Evolutionary conservation across 64 coral and sea anemone species (phyloP).

Genomic region (Dendrophyllia cribrosa): DNA sequence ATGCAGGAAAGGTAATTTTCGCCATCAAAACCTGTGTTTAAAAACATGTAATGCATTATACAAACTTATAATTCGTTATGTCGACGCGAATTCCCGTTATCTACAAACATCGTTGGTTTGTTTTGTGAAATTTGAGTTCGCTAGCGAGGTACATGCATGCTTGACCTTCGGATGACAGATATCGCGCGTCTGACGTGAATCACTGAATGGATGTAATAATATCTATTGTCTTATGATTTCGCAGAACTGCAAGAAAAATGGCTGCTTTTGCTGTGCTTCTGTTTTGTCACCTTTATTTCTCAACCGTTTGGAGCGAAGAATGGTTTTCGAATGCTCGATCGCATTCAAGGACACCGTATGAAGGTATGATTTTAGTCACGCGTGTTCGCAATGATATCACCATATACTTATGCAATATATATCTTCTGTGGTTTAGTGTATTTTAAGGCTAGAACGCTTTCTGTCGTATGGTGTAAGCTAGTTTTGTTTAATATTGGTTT

Average conservation of each 20-base stretch:
- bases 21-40: not conserved
- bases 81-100: not conserved
- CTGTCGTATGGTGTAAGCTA: not conserved
- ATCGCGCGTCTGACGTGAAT: not conserved
- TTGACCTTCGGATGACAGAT: not conserved
- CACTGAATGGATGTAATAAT: not conserved
- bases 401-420: not conserved
- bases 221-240: slow-evolving; percentile 14
- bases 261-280: not conserved
- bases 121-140: slow-evolving; percentile 9
- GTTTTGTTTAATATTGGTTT: not conserved
- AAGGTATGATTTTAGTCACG: slow-evolving; percentile 1
- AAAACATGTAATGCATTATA: not conserved
- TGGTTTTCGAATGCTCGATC: not conserved
- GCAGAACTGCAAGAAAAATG: not conserved
- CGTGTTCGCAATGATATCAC: not conserved
- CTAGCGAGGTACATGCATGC: not conserved
- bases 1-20: not conserved
- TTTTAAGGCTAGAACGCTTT: not conserved
- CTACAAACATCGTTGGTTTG: slow-evolving; percentile 5
- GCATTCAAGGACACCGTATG: not conserved
- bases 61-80: not conserved
- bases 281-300: not conserved
- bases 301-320: not conserved
- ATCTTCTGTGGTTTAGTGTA: not conserved